Percentiles rank a stretch among this genome's conserved stretches.
phyloP scores from a whole-genome alignment of 2,888 invertebrate genomes.

The Mesochorus sp. region DNA sequence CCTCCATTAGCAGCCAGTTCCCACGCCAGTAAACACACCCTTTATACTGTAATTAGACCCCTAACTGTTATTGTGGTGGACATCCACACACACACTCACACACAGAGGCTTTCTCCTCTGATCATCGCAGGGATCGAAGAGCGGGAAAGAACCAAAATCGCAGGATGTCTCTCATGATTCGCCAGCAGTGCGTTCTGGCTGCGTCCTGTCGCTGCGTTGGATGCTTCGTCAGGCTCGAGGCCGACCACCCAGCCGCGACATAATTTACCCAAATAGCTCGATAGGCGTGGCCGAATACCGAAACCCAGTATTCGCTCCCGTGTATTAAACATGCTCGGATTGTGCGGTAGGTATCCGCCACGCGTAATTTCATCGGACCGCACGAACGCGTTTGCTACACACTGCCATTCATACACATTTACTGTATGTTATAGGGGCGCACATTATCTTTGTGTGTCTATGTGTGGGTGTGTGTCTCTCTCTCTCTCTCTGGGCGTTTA shows the following conservation, averaged over 20 bases:
- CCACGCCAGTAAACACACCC: slow-evolving; percentile 56
- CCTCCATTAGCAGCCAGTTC: slow-evolving; percentile 42
- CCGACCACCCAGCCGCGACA: slow-evolving; percentile 56
- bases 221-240: slow-evolving; percentile 15
- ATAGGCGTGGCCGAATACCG: slow-evolving; percentile 65
- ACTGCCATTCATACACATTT: slow-evolving; percentile 17
- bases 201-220: too few species aligned
- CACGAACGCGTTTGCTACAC: slow-evolving; percentile 50
- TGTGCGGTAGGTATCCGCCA: slow-evolving; percentile 62
- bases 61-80: slow-evolving; percentile 46
- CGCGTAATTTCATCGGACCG: slow-evolving; percentile 65
- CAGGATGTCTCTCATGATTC: slow-evolving; percentile 13
- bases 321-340: slow-evolving; percentile 64
- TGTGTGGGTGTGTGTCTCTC: neutral
- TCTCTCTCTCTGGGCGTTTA: too few species aligned
- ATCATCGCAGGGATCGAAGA: too few species aligned
- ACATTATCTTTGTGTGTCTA: neutral
- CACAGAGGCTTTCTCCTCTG: slow-evolving; percentile 60
- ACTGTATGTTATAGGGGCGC: neutral
- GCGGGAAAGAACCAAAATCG: too few species aligned
- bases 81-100: slow-evolving; percentile 3
- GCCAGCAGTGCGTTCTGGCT: slow-evolving; percentile 1
- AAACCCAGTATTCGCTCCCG: slow-evolving; percentile 57
- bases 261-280: slow-evolving; percentile 67
- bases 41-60: slow-evolving; percentile 64